Base-by-base conservation (phyloP, 2,888 invertebrate genomes). In the Baronia brevicornis region DNA sequence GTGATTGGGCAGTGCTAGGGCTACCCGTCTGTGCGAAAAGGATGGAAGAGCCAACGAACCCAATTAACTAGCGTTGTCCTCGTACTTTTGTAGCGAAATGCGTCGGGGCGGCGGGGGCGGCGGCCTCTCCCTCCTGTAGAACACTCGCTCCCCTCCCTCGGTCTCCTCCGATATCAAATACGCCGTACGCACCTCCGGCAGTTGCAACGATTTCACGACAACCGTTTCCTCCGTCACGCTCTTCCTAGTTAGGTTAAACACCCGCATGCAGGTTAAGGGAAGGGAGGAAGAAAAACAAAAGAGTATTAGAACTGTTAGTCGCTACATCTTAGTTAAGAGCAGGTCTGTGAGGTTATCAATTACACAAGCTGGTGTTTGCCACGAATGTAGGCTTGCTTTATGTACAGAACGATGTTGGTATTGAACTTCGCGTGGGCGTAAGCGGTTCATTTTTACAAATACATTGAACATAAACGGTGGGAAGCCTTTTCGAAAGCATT, bases 51-150 rank as follows among this genome's bases (percentile, higher is more conserved):
- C 42, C 35, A 45, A 72, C 74, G 60, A 71, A 73, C 74, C 77
- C 56, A 50, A 37, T 50, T 53, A 53, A 43, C 58, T 60, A 45
- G 46, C 45, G 46, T 39, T 46, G 44, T 67, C 70, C 39, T 67
- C 77, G 53, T 70, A 66, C 72, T 72, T 78, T 50, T 66, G 57
- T 31, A 70, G 67, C 5, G 77, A 70, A 26, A 63, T 59, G 29
- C 78, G 59, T 10, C 79, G 41, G 38, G 80, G 82, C 47, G 80
- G 80, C 51, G 82, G 82, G 43, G 71, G 67, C 32, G 75, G 77
- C 22, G 73, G 63, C 43, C 52, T 54, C 45, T 59, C 60, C 39
- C 68, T 47, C 38, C 45, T 42, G 54, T 52, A 59, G 65, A 57
- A 64, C 33, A 54, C 39, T 38, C 38, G 41, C 38, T 46, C 46